Evolutionary conservation across 2,888 invertebrate species (phyloP), one percentile per base, ranked within the genome.

Genomic region (Andrena bicolor): DNA sequence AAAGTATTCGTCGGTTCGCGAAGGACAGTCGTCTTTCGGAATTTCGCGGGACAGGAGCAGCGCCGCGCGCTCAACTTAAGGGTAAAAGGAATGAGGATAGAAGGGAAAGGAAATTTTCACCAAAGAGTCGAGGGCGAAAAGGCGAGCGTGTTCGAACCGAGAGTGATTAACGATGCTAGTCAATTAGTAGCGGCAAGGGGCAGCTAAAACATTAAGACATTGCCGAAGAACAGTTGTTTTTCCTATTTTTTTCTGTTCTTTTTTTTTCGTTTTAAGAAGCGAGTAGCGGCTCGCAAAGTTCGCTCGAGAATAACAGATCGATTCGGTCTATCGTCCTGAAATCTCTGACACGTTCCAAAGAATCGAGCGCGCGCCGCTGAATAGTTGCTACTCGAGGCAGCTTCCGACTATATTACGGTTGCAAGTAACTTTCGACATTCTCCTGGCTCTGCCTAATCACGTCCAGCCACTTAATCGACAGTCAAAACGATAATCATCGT

Each of bases 141-240:
- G 82, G 78, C 76, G 85, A 88, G 75, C 68, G 76, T 86, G 77
- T 85, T 83, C 74, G 89, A 88, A 90, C 66, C 86, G 89, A 90
- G 90, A 91, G 91, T 93, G 93, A 93, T 93, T 92, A 92, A 94
- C 92, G 93, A 93, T 93, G 92, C 93, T 94, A 94, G 93, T 94
- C 93, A 94, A 93, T 93, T 92, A 93, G 90, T 91, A 92, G 90
- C 89, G 89, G 86, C 90, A 86, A 84, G 60, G 81, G 85, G 76
- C 85, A 86, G 86, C 85, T 84, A 83, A 76, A 83, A 76, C 84
- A 41, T 86, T 82, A 83, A 87, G 66, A 75, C 63, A 75, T 72
- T 76, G 63, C 74, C 71, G 65, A 48, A 53, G 58, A 76, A 74
- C 16, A 58, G 32, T 30, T 68, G 41, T 41, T 41, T 41, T 41